phyloP scores from a whole-genome alignment of 53 echinoderm and acorn worm genomes.

The Arbacia lixula region DNA sequence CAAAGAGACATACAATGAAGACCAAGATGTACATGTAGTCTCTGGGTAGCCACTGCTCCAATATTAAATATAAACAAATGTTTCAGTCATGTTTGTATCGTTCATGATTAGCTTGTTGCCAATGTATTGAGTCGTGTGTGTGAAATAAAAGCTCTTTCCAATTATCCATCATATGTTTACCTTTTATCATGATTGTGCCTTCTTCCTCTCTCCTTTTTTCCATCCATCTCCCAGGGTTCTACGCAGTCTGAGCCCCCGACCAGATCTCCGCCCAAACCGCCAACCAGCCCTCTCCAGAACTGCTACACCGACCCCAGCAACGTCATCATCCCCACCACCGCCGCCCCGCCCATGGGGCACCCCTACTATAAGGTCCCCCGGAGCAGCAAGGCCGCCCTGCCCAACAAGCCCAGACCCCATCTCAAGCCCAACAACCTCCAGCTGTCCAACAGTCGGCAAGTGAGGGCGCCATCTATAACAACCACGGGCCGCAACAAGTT shows the following conservation, averaged over 20 bases:
- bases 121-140: no score
- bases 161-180: no score
- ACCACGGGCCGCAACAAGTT: constrained; percentile 2
- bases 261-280: constrained; percentile 37
- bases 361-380: constrained; percentile 53
- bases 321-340: constrained; percentile 5
- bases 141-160: no score
- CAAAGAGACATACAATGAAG: no score
- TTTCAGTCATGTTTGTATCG: no score
- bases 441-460: neutral
- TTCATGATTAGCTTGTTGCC: no score
- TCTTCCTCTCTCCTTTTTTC: neutral
- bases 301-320: constrained; percentile 48
- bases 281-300: constrained; percentile 33
- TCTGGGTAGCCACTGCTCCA: no score
- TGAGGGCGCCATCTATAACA: neutral
- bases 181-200: no score
- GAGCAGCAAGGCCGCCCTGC: neutral
- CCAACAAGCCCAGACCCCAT: constrained; percentile 11
- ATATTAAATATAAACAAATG: no score
- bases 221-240: constrained; percentile 9
- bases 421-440: constrained; percentile 45
- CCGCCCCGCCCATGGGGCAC: neutral
- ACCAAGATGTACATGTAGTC: no score
- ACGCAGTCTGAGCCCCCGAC: constrained; percentile 50